A percentile compares a stretch with the other conserved stretches of the same genome.
Conservation (phyloP, 2,888 invertebrate species). For the Odontocerum albicorne region DNA sequence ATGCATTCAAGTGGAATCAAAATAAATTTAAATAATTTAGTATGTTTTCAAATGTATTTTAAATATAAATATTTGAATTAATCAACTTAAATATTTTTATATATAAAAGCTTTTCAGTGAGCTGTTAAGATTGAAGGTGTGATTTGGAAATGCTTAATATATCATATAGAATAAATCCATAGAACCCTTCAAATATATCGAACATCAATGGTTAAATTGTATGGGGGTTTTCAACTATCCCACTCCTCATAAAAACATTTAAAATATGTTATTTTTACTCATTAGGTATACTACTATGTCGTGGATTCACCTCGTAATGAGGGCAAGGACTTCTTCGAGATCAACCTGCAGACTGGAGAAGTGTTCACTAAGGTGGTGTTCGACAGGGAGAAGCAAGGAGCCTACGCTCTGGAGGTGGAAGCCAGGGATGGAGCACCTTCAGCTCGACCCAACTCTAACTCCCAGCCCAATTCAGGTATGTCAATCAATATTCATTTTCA, state of each 20-base stretch:
- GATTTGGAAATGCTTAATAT: too few relatives aligned
- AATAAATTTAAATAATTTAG: too few relatives aligned
- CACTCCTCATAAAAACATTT: background rate
- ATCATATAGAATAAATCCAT: too few relatives aligned
- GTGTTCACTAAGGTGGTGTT: conserved; percentile 94
- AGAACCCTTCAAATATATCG: too few relatives aligned
- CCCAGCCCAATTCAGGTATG: conserved; percentile 94
- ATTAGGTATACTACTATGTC: conserved; percentile 89
- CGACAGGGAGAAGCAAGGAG: conserved; percentile 96
- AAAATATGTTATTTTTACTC: background rate
- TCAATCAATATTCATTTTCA: conserved; percentile 35
- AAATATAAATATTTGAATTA: too few relatives aligned
- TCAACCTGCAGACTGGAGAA: conserved; percentile 93
- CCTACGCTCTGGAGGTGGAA: conserved; percentile 96
- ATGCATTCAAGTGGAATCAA: too few relatives aligned
- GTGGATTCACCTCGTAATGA: conserved; percentile 90
- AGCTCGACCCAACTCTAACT: conserved; percentile 89
- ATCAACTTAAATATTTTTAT: too few relatives aligned
- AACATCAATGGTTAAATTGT: too few relatives aligned
- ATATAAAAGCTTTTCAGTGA: too few relatives aligned
- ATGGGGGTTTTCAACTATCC: too few relatives aligned
- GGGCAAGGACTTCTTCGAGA: conserved; percentile 94
- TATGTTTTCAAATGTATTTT: too few relatives aligned
- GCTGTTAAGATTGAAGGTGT: too few relatives aligned
- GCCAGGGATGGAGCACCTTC: conserved; percentile 97